Evolutionary conservation across 1,140 invertebrate species (phyloP).

Genomic region (Atta texana): DNA sequence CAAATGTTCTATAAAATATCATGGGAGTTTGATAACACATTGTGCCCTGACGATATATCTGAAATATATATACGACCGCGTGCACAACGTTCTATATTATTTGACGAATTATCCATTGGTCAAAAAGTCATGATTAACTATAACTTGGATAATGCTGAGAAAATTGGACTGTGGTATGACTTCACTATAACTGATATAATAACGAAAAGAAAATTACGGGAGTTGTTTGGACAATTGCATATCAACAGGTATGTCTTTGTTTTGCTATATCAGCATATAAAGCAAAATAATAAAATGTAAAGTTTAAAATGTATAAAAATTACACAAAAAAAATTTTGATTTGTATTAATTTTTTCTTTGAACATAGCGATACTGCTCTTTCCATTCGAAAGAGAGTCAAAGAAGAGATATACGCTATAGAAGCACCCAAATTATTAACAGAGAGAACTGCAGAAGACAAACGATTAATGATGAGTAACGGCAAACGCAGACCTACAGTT

Average conservation of each 20-base stretch:
- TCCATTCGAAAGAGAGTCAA: constrained; percentile 85
- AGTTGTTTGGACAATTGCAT: constrained; percentile 81
- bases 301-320: not conserved
- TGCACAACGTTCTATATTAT: constrained; percentile 86
- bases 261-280: not conserved
- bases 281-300: not conserved
- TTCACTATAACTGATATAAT: constrained; percentile 85
- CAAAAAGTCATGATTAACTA: constrained; percentile 92
- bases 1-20: constrained; percentile 85
- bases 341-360: not conserved
- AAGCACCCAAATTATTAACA: constrained; percentile 82
- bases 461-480: constrained; percentile 71
- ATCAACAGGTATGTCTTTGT: constrained; percentile 73
- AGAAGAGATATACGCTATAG: constrained; percentile 87
- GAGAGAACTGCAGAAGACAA: constrained; percentile 81
- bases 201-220: constrained; percentile 70
- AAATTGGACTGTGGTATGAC: constrained; percentile 92
- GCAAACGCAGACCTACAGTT: constrained; percentile 77
- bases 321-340: not conserved
- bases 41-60: constrained; percentile 84
- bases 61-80: constrained; percentile 90
- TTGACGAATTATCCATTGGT: constrained; percentile 88
- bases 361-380: constrained; percentile 73
- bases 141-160: constrained; percentile 90
- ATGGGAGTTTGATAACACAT: constrained; percentile 83